Conservation (phyloP, 2,888 invertebrate genomes). For the Cephonodes hylas region DNA sequence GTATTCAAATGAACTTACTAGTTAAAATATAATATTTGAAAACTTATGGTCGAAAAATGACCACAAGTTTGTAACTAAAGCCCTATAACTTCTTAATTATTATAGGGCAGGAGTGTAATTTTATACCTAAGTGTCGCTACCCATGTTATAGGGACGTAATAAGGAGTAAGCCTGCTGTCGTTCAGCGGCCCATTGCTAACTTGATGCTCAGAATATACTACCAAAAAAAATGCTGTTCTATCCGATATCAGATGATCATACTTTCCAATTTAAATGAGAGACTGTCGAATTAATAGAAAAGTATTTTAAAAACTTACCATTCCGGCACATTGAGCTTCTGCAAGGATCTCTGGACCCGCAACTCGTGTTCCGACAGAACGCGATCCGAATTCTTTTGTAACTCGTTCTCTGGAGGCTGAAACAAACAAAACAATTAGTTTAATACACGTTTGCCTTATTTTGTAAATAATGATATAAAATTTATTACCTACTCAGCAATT, state of each 20-base stretch:
- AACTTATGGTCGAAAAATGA: conserved; percentile 1
- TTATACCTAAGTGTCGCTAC: no score
- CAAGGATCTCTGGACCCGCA: conserved; percentile 94
- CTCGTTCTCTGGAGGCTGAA: conserved; percentile 96
- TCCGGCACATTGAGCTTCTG: conserved; percentile 97
- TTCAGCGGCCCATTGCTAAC: no score
- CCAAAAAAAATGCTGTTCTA: no score
- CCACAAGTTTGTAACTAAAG: conserved; percentile 16
- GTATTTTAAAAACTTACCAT: conserved; percentile 83
- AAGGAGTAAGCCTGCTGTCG: no score
- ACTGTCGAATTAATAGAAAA: no score
- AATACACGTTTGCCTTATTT: background rate
- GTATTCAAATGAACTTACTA: no score
- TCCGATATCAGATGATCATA: no score
- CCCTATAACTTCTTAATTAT: background rate
- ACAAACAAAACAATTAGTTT: conserved; percentile 40
- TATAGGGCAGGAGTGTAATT: no score
- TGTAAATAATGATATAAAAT: background rate
- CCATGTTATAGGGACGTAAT: no score
- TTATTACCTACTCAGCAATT: background rate
- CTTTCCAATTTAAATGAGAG: no score
- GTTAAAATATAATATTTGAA: no score
- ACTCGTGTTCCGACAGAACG: conserved; percentile 95
- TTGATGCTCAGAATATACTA: no score
- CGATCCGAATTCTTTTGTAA: conserved; percentile 92